These are phyloP conservation scores for Tympanoctomys barrerae DNA, from an alignment of 2,797 vertebrate genomes.

Conservation along the genomic window DNA sequence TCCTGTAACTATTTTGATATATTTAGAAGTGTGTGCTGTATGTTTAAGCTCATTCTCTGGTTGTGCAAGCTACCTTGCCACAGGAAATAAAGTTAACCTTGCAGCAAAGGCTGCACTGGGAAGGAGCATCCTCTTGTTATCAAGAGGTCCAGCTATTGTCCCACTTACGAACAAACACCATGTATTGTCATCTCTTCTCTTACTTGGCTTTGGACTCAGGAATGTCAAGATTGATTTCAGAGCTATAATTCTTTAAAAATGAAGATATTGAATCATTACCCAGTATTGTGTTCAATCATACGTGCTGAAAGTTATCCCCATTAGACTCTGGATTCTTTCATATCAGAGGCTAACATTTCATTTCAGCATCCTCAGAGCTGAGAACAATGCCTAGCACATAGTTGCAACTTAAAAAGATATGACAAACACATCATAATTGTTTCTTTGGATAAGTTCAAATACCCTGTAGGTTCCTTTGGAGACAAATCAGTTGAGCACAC, in stretches of 20 bases:
- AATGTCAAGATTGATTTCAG: not conserved
- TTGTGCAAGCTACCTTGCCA: not conserved
- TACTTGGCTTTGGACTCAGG: not conserved
- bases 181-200: not conserved
- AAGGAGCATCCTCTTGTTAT: not conserved
- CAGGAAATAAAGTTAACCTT: not conserved
- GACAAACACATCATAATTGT: not conserved
- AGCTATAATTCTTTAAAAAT: conserved; percentile 38
- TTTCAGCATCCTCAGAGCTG: not conserved
- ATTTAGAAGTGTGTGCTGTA: conserved; percentile 60
- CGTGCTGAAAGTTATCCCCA: not conserved
- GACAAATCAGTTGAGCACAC: not conserved
- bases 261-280: not conserved
- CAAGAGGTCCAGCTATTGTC: not conserved
- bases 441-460: not conserved
- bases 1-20: not conserved
- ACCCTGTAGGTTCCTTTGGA: not conserved
- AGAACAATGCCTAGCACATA: not conserved
- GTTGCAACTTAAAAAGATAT: not conserved
- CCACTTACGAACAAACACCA: not conserved
- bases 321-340: not conserved
- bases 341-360: not conserved
- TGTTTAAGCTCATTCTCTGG: conserved; percentile 39
- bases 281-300: not conserved
- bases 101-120: not conserved